phyloP scores from a whole-genome alignment of 2,113 vertebrate species.

The Hoplias malabaricus region DNA sequence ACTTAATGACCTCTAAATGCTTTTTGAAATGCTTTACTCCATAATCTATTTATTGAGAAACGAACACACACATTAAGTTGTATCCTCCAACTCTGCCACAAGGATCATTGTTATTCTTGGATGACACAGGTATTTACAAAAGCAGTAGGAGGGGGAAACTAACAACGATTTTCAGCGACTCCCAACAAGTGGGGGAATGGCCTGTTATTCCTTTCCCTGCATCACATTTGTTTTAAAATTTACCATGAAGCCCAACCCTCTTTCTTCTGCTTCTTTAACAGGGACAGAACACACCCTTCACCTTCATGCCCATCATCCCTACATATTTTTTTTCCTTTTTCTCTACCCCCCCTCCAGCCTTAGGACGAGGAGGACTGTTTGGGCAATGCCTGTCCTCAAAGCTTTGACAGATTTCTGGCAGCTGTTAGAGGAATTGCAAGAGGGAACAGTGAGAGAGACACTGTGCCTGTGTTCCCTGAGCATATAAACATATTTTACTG shows the following conservation, averaged over 20 bases:
- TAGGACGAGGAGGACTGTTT: conserved; percentile 36
- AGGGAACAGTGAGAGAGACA: too few species aligned
- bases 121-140: conserved; percentile 41
- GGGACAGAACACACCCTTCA: not conserved
- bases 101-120: conserved; percentile 44
- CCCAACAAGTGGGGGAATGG: conserved; percentile 1
- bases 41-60: not conserved
- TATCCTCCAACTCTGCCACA: conserved; percentile 1
- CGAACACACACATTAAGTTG: not conserved
- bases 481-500: too few species aligned
- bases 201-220: conserved; percentile 36
- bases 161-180: conserved; percentile 41
- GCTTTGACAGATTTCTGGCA: conserved; percentile 53
- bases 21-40: not conserved
- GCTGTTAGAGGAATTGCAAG: too few species aligned
- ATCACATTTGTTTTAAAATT: conserved; percentile 6
- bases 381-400: conserved; percentile 46
- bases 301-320: not conserved
- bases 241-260: conserved; percentile 23
- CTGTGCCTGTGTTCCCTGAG: too few species aligned
- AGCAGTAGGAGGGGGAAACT: conserved; percentile 35
- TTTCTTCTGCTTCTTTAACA: not conserved
- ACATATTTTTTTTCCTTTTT: not conserved
- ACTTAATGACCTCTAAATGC: not conserved
- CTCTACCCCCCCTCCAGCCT: not conserved